phyloP scores from a whole-genome alignment of 2,888 invertebrate genomes.

The Syrista parreyssii region DNA sequence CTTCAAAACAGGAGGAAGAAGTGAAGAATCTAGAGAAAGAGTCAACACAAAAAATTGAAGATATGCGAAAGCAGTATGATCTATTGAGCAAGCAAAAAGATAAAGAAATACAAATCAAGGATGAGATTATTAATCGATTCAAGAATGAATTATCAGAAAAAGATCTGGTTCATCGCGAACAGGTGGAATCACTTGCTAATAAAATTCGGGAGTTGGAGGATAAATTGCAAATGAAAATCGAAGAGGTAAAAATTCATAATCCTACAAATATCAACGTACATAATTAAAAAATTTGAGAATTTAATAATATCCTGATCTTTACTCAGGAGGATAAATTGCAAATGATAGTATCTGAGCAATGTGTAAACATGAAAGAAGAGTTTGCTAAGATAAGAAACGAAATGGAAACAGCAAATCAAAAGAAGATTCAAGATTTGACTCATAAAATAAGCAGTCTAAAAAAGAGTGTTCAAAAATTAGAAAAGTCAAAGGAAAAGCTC shows the following conservation, averaged over 20 bases:
- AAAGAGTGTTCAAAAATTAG: conserved; percentile 42
- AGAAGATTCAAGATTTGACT: conserved; percentile 41
- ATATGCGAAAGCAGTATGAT: conserved; percentile 38
- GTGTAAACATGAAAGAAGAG: conserved; percentile 49
- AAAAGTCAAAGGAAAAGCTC: conserved; percentile 47
- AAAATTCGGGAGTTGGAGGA: conserved; percentile 46
- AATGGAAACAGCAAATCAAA: conserved; percentile 42
- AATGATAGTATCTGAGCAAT: conserved; percentile 46
- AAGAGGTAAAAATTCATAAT: conserved; percentile 40
- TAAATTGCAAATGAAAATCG: conserved; percentile 45
- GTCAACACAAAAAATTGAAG: conserved; percentile 39
- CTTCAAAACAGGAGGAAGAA: conserved; percentile 33
- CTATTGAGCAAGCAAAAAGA: conserved; percentile 41
- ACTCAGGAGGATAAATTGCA: conserved; percentile 50
- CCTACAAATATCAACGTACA: not conserved
- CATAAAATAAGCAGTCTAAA: conserved; percentile 43
- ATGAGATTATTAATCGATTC: conserved; percentile 38
- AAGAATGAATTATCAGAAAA: conserved; percentile 38
- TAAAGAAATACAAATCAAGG: conserved; percentile 37
- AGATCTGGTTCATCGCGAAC: conserved; percentile 28
- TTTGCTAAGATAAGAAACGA: conserved; percentile 47
- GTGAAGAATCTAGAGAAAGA: conserved; percentile 30
- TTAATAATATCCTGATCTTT: not conserved
- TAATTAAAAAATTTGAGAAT: not conserved
- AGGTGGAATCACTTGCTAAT: conserved; percentile 39